phyloP scores from a whole-genome alignment of 2,888 invertebrate species.

The Eupithecia exiguata region DNA sequence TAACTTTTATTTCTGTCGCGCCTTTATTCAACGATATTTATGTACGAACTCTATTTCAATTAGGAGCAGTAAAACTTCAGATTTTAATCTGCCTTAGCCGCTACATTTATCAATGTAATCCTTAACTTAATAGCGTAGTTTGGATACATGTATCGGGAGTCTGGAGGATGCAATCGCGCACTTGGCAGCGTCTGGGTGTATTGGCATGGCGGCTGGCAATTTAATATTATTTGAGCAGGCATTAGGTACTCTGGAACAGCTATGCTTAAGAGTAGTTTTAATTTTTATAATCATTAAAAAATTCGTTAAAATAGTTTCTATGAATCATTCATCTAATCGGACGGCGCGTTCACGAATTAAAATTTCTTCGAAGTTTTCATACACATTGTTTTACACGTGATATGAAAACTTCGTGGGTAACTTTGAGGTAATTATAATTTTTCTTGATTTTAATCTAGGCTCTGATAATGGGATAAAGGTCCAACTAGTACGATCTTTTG shows the following conservation, averaged over 20 bases:
- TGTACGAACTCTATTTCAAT: neutral
- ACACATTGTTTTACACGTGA: no score
- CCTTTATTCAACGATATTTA: neutral
- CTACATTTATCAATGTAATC: constrained; percentile 38
- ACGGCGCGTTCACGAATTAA: no score
- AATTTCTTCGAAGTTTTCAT: no score
- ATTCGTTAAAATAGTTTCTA: neutral
- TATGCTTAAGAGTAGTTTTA: neutral
- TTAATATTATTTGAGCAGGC: constrained; percentile 79
- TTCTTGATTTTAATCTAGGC: neutral
- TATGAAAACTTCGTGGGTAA: no score
- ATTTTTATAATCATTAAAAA: neutral
- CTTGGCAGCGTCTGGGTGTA: constrained; percentile 68
- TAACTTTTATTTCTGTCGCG: neutral
- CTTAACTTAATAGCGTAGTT: constrained; percentile 40
- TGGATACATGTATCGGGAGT: constrained; percentile 43
- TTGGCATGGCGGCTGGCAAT: constrained; percentile 77
- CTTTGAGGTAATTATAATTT: neutral
- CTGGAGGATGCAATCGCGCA: constrained; percentile 60
- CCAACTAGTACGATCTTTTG: no score
- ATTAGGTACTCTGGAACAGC: constrained; percentile 9
- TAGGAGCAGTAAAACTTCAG: neutral
- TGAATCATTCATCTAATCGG: neutral
- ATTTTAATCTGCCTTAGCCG: constrained; percentile 8
- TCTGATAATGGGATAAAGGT: neutral